Evolutionary conservation across 2,888 invertebrate species (phyloP).

Genomic region (Leucoptera coffeella): DNA sequence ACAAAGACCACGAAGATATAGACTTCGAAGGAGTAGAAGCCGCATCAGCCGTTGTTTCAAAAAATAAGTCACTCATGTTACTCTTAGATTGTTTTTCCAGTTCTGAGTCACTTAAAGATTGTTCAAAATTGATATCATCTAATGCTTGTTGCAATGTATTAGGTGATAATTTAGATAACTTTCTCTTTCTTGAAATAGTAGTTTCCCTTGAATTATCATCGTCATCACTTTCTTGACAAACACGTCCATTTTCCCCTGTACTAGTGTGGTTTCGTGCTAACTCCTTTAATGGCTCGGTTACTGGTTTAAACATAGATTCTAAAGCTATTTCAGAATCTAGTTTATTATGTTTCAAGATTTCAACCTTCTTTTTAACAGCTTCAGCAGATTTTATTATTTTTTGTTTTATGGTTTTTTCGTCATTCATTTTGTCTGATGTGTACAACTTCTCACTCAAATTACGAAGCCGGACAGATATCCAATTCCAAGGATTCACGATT

Average conservation of each 20-base stretch:
- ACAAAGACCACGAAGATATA: not conserved
- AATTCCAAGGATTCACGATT: too few species aligned
- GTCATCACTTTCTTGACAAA: not conserved
- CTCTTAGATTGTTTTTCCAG: not conserved
- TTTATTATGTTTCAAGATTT: not conserved
- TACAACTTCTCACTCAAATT: not conserved
- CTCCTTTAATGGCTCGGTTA: not conserved
- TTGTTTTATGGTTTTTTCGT: not conserved
- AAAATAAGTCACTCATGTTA: not conserved
- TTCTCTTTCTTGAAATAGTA: not conserved
- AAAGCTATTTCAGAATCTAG: not conserved
- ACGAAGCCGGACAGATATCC: too few species aligned
- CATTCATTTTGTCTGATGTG: not conserved
- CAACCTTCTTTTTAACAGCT: not conserved
- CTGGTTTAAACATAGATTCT: slow-evolving; percentile 1
- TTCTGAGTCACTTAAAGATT: not conserved
- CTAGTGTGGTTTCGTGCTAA: not conserved
- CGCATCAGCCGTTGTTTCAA: not conserved
- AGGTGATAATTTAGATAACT: not conserved
- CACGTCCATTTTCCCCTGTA: not conserved
- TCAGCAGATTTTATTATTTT: slow-evolving; percentile 1
- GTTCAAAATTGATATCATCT: not conserved
- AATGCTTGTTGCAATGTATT: not conserved
- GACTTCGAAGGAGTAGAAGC: slow-evolving; percentile 1
- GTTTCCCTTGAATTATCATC: not conserved